These are phyloP conservation scores for Episyrphus balteatus DNA, from an alignment of 1,140 invertebrate genomes.

Conservation along the genomic window DNA sequence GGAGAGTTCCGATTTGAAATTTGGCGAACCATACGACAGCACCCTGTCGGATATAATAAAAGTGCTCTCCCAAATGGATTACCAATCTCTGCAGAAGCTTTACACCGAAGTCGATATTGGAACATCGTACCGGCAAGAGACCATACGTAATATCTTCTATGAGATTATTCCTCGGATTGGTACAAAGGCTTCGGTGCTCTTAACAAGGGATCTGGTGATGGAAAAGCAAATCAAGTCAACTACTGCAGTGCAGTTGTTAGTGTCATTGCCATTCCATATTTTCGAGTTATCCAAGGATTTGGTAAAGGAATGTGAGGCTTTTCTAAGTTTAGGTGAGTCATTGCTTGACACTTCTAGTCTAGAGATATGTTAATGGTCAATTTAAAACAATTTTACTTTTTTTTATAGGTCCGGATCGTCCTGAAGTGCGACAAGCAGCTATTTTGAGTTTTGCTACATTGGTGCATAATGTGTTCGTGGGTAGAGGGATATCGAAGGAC, in stretches of 20 bases:
- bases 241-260: slow-evolving; percentile 43
- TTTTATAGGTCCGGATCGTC: slow-evolving; percentile 20
- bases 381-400: neutral
- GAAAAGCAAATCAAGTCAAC: slow-evolving; percentile 46
- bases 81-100: slow-evolving; percentile 40
- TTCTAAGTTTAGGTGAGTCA: slow-evolving; percentile 39
- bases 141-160: slow-evolving; percentile 56
- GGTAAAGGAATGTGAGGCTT: slow-evolving; percentile 39
- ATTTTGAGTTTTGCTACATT: slow-evolving; percentile 58
- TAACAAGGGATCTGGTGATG: slow-evolving; percentile 52
- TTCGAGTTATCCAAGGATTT: slow-evolving; percentile 43
- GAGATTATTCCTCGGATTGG: slow-evolving; percentile 60
- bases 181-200: slow-evolving; percentile 48
- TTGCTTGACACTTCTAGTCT: too few relatives aligned
- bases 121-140: slow-evolving; percentile 52
- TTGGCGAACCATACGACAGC: slow-evolving; percentile 38
- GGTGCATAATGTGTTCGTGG: slow-evolving; percentile 52
- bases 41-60: slow-evolving; percentile 37
- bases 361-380: neutral
- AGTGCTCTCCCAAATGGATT: slow-evolving; percentile 42
- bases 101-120: slow-evolving; percentile 47
- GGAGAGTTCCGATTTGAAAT: slow-evolving; percentile 36
- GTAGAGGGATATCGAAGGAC: slow-evolving; percentile 43
- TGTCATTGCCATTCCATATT: slow-evolving; percentile 46
- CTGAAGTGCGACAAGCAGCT: slow-evolving; percentile 51